Evolutionary conservation across 2,888 invertebrate genomes (phyloP).

Genomic region (Nemoura dubitans): DNA sequence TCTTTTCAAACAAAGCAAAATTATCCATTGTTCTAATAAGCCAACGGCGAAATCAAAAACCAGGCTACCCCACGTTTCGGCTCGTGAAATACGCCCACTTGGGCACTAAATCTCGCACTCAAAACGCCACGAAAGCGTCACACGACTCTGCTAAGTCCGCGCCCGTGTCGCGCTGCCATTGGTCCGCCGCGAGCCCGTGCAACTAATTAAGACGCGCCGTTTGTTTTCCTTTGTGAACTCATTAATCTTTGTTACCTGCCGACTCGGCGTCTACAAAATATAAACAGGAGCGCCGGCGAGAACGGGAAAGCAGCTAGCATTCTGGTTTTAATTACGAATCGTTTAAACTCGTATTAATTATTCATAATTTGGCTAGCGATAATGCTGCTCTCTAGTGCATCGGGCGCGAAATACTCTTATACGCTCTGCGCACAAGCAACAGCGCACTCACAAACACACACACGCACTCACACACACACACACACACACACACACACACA

Average conservation of each 20-base stretch:
- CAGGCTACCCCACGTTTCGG: no score
- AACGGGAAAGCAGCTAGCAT: neutral
- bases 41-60: no score
- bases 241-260: conserved; percentile 7
- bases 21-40: no score
- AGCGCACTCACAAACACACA: neutral
- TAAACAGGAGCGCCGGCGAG: neutral
- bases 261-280: neutral
- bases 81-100: no score
- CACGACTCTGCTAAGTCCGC: no score
- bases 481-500: neutral
- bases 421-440: no score
- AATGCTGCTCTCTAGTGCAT: neutral
- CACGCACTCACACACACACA: neutral
- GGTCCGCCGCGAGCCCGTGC: neutral
- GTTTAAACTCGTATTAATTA: conserved; percentile 7
- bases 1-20: no score
- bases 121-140: no score
- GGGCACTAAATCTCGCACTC: no score
- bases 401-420: neutral
- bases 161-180: neutral
- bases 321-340: neutral
- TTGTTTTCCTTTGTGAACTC: neutral
- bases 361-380: conserved; percentile 7
- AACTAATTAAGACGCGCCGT: neutral